Percentiles rank a stretch among this genome's conserved stretches.
phyloP scores from a whole-genome alignment of 2,888 invertebrate species.

The Coenonympha glycerion region DNA sequence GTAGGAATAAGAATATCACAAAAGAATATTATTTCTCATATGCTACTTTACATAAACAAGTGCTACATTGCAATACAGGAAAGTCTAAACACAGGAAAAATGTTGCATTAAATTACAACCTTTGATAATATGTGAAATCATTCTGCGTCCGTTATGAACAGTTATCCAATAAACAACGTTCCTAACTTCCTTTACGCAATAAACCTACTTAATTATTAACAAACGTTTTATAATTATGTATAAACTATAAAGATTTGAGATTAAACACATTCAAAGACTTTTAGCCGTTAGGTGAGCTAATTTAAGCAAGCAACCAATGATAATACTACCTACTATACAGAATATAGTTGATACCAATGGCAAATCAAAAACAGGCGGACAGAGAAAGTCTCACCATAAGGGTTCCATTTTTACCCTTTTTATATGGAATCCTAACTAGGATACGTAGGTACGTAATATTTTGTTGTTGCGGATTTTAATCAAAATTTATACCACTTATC shows the following conservation, averaged over 20 bases:
- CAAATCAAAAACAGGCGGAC: too few relatives aligned
- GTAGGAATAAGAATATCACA: background rate
- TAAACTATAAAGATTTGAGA: background rate
- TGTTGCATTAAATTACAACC: constrained; percentile 27
- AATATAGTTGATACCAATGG: too few relatives aligned
- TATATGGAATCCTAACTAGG: too few relatives aligned
- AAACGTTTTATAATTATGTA: constrained; percentile 13
- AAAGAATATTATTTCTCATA: background rate
- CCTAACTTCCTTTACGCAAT: constrained; percentile 27
- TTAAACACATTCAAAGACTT: constrained; percentile 1
- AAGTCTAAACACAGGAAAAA: constrained; percentile 22
- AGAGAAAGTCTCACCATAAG: too few relatives aligned
- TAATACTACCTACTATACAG: too few relatives aligned
- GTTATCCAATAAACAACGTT: constrained; percentile 27
- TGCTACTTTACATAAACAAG: too few relatives aligned
- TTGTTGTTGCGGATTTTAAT: too few relatives aligned
- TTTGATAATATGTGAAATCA: constrained; percentile 31
- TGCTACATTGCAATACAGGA: constrained; percentile 18
- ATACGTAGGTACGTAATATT: too few relatives aligned
- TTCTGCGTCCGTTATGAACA: constrained; percentile 26
- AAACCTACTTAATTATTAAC: constrained; percentile 18
- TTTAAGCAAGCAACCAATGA: too few relatives aligned
- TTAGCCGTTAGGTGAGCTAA: background rate
- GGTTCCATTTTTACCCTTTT: too few relatives aligned
- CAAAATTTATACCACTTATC: too few relatives aligned